Conservation (phyloP, 1,140 invertebrate species). For the Drosophila saltans region DNA sequence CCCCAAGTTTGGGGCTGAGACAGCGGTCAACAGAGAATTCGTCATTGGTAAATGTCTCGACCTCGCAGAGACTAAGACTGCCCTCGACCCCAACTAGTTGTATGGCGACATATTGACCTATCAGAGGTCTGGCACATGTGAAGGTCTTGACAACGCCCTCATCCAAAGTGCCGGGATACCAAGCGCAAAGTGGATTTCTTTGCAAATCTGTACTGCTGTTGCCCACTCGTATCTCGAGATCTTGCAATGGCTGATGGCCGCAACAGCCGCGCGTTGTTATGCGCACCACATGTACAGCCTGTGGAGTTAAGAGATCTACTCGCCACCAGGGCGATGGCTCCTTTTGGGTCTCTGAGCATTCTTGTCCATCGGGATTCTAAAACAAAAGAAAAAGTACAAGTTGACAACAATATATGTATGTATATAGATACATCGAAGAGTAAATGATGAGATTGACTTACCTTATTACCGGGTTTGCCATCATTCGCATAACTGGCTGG, state of each 20-base stretch:
- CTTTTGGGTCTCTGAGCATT: conserved; percentile 94
- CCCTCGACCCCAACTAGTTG: conserved; percentile 95
- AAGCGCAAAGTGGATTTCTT: conserved; percentile 94
- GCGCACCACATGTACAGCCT: conserved; percentile 92
- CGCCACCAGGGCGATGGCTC: conserved; percentile 96
- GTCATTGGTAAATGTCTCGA: conserved; percentile 96
- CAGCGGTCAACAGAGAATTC: conserved; percentile 93
- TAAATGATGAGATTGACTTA: conserved; percentile 1
- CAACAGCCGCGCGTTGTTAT: conserved; percentile 94
- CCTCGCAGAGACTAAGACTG: conserved; percentile 94
- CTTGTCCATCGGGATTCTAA: conserved; percentile 92
- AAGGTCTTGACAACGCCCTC: conserved; percentile 96
- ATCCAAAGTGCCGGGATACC: conserved; percentile 96
- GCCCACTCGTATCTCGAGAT: conserved; percentile 95
- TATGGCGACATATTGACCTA: conserved; percentile 94
- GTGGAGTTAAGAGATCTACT: conserved; percentile 92
- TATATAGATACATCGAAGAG: background rate
- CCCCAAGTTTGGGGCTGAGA: conserved; percentile 87
- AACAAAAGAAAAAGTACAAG: background rate
- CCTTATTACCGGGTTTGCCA: conserved; percentile 87
- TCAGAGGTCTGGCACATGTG: conserved; percentile 91
- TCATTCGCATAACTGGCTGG: conserved; percentile 93
- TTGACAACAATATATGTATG: no score
- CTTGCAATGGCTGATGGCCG: conserved; percentile 94
- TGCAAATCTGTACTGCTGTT: conserved; percentile 94